Evolutionary conservation across 2,113 vertebrate genomes (phyloP).

Genomic region (Forbesichthys agassizii): DNA sequence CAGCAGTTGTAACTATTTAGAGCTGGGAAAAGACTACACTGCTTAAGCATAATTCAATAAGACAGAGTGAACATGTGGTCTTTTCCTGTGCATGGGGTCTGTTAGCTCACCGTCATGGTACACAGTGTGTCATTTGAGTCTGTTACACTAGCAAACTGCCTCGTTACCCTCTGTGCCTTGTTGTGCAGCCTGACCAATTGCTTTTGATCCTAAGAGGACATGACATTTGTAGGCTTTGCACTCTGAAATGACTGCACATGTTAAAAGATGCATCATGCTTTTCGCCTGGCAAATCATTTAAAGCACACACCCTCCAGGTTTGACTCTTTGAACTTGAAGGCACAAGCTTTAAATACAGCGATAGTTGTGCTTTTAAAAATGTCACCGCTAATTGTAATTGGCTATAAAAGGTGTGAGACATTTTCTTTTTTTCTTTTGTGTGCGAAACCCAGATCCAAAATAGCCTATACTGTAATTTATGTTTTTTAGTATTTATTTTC

Average conservation of each 20-base stretch:
- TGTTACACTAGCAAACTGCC: constrained; percentile 76
- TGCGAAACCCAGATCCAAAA: background rate
- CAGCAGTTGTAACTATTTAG: constrained; percentile 6
- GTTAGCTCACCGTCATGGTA: constrained; percentile 73
- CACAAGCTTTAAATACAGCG: constrained; percentile 71
- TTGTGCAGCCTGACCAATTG: constrained; percentile 88
- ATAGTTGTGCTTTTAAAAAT: constrained; percentile 39
- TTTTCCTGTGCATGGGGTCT: constrained; percentile 60
- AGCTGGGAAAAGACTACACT: constrained; percentile 6
- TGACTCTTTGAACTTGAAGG: constrained; percentile 77
- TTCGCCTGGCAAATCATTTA: constrained; percentile 79
- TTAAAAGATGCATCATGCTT: constrained; percentile 85
- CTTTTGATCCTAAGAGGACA: constrained; percentile 93
- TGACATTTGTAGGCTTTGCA: constrained; percentile 91
- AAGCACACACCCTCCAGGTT: constrained; percentile 64
- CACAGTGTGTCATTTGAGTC: constrained; percentile 73
- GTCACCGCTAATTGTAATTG: constrained; percentile 36
- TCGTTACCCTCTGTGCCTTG: constrained; percentile 70
- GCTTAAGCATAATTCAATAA: constrained; percentile 54
- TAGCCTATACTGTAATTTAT: background rate
- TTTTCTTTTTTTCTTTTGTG: background rate
- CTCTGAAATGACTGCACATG: constrained; percentile 89
- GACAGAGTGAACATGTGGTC: constrained; percentile 54
- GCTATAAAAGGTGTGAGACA: constrained; percentile 10
- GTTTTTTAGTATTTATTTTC: too few relatives aligned